Base-by-base conservation (phyloP, 1,140 invertebrate species). In the Zophobas morio region DNA sequence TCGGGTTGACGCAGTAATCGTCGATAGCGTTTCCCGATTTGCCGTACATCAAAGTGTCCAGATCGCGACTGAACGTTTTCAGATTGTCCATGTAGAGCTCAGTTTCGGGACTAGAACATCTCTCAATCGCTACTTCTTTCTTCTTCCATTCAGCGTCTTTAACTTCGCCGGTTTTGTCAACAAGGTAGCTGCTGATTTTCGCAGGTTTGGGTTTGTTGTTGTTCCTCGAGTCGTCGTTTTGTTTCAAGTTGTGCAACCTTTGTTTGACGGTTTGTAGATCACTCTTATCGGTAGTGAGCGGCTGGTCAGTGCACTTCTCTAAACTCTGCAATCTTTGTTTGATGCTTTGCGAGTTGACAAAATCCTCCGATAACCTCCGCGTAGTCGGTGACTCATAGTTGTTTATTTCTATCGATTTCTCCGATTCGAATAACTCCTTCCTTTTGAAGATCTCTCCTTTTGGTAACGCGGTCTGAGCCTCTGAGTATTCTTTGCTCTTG, bases 401-500 rank as follows among this genome's bases (percentile, higher is more conserved):
- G 33, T 84, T 84, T 1, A 86, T 86, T 74, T 84, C 81, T 51
- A 82, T 63, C 49, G 85, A 81, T 76, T 83, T 88, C 83, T 90
- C 87, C 79, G 90, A 92, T 85, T 96, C 94, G 81, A 96, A 96
- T 53, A 96, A 90, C 84, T 95, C 93, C 79, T 94, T 92, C 80
- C 94, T 88, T 85, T 95, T 94, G 57, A 92, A 89, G 77, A 96
- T 93, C 84, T 96, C 92, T 2, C 96, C 92, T 87, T 95, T 95
- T 3, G 93, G 92, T 51, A 93, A 78, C 1, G 85, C 81, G 33
- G 74, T 88, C 86, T 79, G 88, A 75, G 82, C 87, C 85, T 81
- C 88, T 82, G 78, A 88, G 76, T 85, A 87, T 84, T 88, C 87
- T 77, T 84, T 86, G 54, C 74, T 84, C 77, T 87, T 90, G n/a